phyloP scores from a whole-genome alignment of 2,888 invertebrate species.

The Sabatieria punctata region DNA sequence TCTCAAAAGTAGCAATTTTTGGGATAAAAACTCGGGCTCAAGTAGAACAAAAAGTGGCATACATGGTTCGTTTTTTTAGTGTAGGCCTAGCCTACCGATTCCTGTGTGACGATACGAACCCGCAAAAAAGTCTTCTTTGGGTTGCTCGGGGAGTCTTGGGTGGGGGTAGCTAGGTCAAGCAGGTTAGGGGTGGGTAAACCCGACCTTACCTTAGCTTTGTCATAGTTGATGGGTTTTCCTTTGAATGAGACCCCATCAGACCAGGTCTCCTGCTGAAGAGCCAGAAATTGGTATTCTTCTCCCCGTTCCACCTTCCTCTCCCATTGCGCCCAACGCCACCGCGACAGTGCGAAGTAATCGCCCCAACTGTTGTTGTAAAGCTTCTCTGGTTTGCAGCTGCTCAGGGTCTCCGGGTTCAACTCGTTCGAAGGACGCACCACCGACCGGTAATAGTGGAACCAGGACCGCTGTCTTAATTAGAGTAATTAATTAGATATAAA shows the following conservation, averaged over 20 bases:
- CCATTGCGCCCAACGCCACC: conserved; percentile 5
- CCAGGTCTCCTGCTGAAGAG: not conserved
- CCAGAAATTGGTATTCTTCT: not conserved
- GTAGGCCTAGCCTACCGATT: no score
- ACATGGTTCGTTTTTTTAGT: no score
- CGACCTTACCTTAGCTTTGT: no score
- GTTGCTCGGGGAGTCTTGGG: no score
- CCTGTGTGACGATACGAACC: no score
- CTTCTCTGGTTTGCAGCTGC: not conserved
- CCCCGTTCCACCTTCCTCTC: conserved; percentile 1
- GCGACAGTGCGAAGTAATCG: conserved; percentile 2
- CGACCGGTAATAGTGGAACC: not conserved
- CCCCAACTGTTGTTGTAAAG: not conserved
- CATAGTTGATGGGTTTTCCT: conserved; percentile 2
- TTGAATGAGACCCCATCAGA: not conserved
- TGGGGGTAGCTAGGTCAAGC: no score
- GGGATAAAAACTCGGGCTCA: no score
- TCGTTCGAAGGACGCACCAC: not conserved
- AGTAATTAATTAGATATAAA: not conserved
- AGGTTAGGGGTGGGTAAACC: no score
- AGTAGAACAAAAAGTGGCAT: no score
- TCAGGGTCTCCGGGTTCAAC: not conserved
- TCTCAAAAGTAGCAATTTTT: no score
- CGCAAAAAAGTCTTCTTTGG: no score
- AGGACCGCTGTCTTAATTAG: not conserved